Conservation (phyloP, 2,113 vertebrate genomes). For the Thunnus maccoyii region DNA sequence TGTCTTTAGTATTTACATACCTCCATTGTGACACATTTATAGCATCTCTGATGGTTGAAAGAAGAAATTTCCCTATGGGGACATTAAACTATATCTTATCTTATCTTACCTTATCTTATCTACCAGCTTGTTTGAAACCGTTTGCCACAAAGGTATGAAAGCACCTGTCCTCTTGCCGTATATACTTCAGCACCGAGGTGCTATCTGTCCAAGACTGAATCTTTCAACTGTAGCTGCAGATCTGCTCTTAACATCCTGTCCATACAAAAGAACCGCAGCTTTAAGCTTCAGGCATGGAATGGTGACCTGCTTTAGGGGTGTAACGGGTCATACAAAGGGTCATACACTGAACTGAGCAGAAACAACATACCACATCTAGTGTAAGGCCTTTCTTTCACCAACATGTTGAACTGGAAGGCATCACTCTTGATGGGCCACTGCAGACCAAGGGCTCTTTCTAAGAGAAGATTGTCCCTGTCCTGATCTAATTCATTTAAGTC, state of each 20-base stretch:
- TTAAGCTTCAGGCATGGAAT: neutral
- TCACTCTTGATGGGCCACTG: neutral
- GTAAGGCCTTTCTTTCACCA: neutral
- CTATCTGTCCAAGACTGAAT: neutral
- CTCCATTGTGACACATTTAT: neutral
- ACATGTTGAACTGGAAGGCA: neutral
- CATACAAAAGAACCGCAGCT: neutral
- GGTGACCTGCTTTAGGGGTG: neutral
- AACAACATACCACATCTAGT: no score
- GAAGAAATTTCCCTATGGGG: no score
- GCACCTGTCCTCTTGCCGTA: neutral
- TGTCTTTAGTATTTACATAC: neutral
- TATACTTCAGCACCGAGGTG: neutral
- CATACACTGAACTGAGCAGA: no score
- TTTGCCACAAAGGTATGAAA: neutral
- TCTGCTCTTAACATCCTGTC: neutral
- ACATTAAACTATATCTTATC: no score
- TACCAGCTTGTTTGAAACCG: neutral
- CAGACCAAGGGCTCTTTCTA: neutral
- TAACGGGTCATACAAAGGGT: no score
- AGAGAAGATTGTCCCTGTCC: neutral
- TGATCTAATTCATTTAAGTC: neutral
- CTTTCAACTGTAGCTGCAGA: neutral
- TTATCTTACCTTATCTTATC: no score
- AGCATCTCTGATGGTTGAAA: neutral